These are phyloP conservation scores for Engraulis encrasicolus DNA, from an alignment of 2,113 vertebrate genomes.

Conservation along the genomic window DNA sequence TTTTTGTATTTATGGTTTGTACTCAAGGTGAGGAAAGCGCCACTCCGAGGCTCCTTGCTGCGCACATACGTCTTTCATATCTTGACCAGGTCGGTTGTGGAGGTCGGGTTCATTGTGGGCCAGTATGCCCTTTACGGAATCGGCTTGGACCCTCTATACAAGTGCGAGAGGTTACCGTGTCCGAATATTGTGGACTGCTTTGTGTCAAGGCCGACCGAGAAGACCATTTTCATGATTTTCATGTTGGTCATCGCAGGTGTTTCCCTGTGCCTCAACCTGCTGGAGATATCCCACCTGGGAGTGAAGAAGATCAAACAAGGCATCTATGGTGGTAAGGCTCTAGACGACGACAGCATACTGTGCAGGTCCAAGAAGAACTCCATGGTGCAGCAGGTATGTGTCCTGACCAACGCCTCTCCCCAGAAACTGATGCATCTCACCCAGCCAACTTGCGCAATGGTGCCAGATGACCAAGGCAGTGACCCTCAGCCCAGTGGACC, in stretches of 20 bases:
- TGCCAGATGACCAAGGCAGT: conserved; percentile 61
- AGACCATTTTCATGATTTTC: conserved; percentile 95
- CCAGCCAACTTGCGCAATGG: conserved; percentile 59
- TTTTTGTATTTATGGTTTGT: too few species aligned
- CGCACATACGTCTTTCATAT: conserved; percentile 92
- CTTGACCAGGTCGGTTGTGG: conserved; percentile 88
- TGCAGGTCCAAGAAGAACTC: conserved; percentile 84
- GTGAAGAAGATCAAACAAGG: conserved; percentile 84
- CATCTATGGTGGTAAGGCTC: conserved; percentile 71
- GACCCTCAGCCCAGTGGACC: conserved; percentile 56
- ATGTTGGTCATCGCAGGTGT: conserved; percentile 91
- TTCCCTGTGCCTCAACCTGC: conserved; percentile 87
- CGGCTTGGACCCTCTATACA: conserved; percentile 86
- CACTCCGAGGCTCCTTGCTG: conserved; percentile 87
- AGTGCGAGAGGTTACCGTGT: conserved; percentile 85
- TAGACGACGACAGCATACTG: conserved; percentile 74
- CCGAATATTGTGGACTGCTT: conserved; percentile 94
- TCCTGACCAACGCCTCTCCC: conserved; percentile 70
- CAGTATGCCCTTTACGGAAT: conserved; percentile 92
- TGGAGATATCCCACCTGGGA: conserved; percentile 91
- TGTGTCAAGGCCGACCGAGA: conserved; percentile 93
- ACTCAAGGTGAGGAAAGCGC: conserved; percentile 91
- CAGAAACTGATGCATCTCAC: conserved; percentile 73
- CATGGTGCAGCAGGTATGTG: conserved; percentile 72
- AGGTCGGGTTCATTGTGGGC: conserved; percentile 91